Evolutionary conservation across 2,888 invertebrate species (phyloP), one percentile per base, ranked within the genome.

Genomic region (Pterostichus madidus): DNA sequence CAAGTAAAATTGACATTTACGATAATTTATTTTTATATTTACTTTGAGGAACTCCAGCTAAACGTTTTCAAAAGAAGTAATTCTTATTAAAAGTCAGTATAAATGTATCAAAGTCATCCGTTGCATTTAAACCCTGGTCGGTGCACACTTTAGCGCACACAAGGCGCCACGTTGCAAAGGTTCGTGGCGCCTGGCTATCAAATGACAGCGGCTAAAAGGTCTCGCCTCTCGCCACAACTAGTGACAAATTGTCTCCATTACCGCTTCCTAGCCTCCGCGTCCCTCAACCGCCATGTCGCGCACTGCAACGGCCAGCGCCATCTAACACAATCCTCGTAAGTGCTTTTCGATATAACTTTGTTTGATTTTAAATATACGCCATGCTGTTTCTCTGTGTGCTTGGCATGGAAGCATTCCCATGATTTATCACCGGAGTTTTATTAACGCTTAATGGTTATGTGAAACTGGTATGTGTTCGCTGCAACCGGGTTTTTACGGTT

Each of bases 241-340:
- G 81, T 82, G 81, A 82, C 81, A 82, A 82, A 82, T 82, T 75
- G 81, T 82, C 76, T 82, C 81, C 81, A 82, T 82, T 82, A 82
- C 75, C 24, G 75, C 32, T 39, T 71, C 71, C 53, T 15, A 24
- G 11, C 56, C 59, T 46, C 49, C n/a, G 32, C 11, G 11, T 35
- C 71, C 17, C 17, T 24, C 24, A 24, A 24, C 24, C 24, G 3
- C 24, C 39, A 39, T 39, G 39, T 39, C 39, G 39, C 39, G 39
- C 5, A 39, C 39, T 39, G 31, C 75, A 24, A 31, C 76, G 10
- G 11, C 35, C 53, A 56, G 11, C 53, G 73, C 78, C 53, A 80
- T 71, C 80, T 56, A 53, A 80, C 80, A 73, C 80, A 80, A 80
- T 80, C 73, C 80, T 24, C 61, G 24, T 75, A 82, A 82, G 81